phyloP scores from a whole-genome alignment of 2,888 invertebrate genomes.

The Serrognathus titanus region DNA sequence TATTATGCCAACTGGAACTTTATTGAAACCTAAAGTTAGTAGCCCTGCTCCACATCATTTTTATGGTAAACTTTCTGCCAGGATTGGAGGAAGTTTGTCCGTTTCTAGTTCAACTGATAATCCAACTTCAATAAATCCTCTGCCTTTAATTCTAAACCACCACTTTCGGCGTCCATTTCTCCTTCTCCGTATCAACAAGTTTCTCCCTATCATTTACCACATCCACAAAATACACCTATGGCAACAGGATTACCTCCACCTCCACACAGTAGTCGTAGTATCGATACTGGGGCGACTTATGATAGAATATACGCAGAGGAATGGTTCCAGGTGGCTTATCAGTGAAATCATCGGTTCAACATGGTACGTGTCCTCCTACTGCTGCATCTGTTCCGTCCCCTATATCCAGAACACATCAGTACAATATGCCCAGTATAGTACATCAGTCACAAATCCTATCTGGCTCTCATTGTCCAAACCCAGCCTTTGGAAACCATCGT shows the following conservation, averaged over 20 bases:
- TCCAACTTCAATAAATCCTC: constrained; percentile 43
- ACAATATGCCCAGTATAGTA: constrained; percentile 49
- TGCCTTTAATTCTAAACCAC: constrained; percentile 59
- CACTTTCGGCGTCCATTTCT: constrained; percentile 47
- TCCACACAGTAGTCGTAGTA: constrained; percentile 50
- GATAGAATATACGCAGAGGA: constrained; percentile 38
- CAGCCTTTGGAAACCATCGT: constrained; percentile 81
- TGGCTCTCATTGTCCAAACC: constrained; percentile 61
- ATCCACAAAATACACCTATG: constrained; percentile 41
- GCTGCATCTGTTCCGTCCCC: constrained; percentile 47
- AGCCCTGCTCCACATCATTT: constrained; percentile 75
- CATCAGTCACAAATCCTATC: constrained; percentile 37
- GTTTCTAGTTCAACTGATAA: constrained; percentile 41
- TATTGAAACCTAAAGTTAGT: constrained; percentile 66
- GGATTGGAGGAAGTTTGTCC: constrained; percentile 57
- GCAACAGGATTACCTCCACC: constrained; percentile 55
- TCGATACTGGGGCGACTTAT: constrained; percentile 31
- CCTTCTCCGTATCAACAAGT: constrained; percentile 52
- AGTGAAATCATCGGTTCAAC: constrained; percentile 46
- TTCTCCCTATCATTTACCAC: constrained; percentile 47
- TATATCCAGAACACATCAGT: constrained; percentile 49
- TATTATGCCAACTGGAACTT: constrained; percentile 50
- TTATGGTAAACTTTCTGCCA: constrained; percentile 64
- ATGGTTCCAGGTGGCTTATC: constrained; percentile 39
- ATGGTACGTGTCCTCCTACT: constrained; percentile 52